Conservation (phyloP, 2,888 invertebrate genomes). For the Tachina lurida region DNA sequence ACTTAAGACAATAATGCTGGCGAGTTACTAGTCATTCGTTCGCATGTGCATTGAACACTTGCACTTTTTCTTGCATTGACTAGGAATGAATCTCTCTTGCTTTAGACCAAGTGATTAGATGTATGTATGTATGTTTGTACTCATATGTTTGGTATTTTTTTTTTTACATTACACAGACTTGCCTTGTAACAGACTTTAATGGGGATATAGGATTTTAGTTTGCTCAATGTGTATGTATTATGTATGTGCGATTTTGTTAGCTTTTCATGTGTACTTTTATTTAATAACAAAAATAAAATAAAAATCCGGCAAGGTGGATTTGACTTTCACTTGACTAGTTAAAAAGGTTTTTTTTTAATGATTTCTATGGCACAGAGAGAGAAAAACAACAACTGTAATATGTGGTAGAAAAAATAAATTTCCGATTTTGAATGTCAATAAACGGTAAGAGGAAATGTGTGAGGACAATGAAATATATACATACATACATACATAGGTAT, state of each 20-base stretch:
- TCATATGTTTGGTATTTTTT: too few species aligned
- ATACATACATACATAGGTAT: too few species aligned
- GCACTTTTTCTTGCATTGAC: constrained; percentile 67
- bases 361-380: constrained; percentile 44
- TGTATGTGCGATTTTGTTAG: constrained; percentile 26
- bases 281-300: constrained; percentile 32
- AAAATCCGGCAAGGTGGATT: constrained; percentile 63
- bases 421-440: constrained; percentile 38
- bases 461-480: not conserved
- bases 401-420: not conserved
- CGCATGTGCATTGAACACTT: constrained; percentile 70
- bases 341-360: constrained; percentile 69
- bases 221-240: constrained; percentile 7
- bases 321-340: constrained; percentile 71
- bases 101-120: constrained; percentile 7
- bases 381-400: constrained; percentile 34
- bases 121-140: constrained; percentile 14
- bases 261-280: constrained; percentile 52
- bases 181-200: constrained; percentile 60
- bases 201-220: constrained; percentile 52
- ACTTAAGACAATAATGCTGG: constrained; percentile 21
- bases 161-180: not conserved
- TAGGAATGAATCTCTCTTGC: constrained; percentile 64
- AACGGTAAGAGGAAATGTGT: constrained; percentile 35
- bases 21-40: constrained; percentile 45